Percentiles rank a stretch among this genome's conserved stretches.
These are phyloP conservation scores for Heliconius ethilla DNA, from an alignment of 2,888 invertebrate genomes.

Conservation along the genomic window DNA sequence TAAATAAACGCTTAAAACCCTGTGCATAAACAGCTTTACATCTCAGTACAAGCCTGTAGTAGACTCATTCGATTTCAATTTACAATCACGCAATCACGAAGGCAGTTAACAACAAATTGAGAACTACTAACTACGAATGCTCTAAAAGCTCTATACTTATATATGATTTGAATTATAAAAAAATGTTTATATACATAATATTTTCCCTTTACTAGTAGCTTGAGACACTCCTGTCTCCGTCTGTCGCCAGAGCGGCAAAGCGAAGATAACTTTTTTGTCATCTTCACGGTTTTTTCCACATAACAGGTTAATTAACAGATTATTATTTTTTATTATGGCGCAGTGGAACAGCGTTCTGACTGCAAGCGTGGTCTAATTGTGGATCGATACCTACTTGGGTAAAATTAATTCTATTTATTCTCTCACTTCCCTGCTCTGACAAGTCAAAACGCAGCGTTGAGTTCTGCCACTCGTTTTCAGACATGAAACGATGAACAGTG, in stretches of 20 bases:
- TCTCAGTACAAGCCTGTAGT: constrained; percentile 22
- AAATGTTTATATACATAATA: not conserved
- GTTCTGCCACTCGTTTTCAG: too few species aligned
- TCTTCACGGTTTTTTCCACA: not conserved
- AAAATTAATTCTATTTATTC: too few species aligned
- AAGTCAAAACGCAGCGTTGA: too few species aligned
- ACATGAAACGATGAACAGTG: too few species aligned
- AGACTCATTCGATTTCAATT: constrained; percentile 53
- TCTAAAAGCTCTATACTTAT: not conserved
- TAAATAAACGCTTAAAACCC: not conserved
- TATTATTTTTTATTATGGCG: not conserved
- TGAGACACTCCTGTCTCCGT: too few species aligned
- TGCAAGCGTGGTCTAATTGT: too few species aligned
- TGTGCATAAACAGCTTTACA: constrained; percentile 21
- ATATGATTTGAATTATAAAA: constrained; percentile 3
- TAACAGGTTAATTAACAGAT: not conserved
- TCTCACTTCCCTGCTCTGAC: too few species aligned
- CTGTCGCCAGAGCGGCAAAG: not conserved
- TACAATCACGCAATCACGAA: constrained; percentile 54
- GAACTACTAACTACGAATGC: constrained; percentile 46
- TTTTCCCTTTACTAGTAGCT: too few species aligned
- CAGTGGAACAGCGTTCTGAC: too few species aligned
- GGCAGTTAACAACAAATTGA: constrained; percentile 53
- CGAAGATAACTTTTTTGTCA: not conserved
- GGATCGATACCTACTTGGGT: too few species aligned